Base-by-base conservation (phyloP, 2,797 vertebrate species). In the Brachyrhaphis roseni region DNA sequence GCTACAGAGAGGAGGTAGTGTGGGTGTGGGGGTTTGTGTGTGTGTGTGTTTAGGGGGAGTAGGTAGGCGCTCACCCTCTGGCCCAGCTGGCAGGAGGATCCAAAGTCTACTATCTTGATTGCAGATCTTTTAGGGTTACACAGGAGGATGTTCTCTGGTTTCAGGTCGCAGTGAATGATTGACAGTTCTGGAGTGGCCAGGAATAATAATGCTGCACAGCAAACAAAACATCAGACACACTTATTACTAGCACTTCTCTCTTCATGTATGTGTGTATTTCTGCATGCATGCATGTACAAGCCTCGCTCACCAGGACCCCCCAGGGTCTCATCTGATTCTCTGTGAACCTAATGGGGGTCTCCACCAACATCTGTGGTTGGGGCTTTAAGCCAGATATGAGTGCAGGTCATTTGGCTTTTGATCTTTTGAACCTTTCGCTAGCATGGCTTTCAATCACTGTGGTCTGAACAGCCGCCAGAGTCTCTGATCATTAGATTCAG, bases 111-210 rank as follows among this genome's bases (percentile, higher is more conserved):
- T 26, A 98, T 97, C 90, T 98, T 98, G 94, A 98, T 97, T 94
- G 97, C 97, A 28, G 97, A 97, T 90, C 97, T 96, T 89, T 98
- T 98, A 90, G 97, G 97, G 82, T 98, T 98, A 95, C 97, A 98
- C 83, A 98, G 96, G 86, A 98, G 94, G 90, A 98, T 98, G 93
- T 98, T 98, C 92, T 98, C 97, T 5, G 97, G 97, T 93, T 98
- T 98, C 93, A 98, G 96, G 94, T 98, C 97, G 95, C 97, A 98
- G 96, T 98, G 97, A 87, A 98, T 98, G 95, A 98, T 98, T 94
- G 97, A 97, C 93, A 98, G 96, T 92, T 98, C 97, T 0, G 97
- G 97, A 2, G 97, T 97, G 88, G 97, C 97, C 92, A 98, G 93
- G 92, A 98, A 98, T 91, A 98, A 96, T 93, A 98, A 95, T 0